Evolutionary conservation across 2,113 vertebrate species (phyloP).

Genomic region (Nesogale talazaci): DNA sequence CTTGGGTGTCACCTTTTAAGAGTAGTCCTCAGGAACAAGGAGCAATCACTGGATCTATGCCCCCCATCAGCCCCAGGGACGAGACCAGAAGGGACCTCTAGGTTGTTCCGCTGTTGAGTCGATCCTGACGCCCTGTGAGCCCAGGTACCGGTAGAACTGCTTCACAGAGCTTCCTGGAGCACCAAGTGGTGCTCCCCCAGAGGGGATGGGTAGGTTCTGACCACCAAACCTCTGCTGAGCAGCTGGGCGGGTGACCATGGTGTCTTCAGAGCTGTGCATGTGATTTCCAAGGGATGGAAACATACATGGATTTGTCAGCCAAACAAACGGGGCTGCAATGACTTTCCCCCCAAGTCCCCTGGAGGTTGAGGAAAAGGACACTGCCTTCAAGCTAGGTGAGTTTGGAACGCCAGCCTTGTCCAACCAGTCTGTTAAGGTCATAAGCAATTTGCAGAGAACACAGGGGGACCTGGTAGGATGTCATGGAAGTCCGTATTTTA

Average conservation of each 20-base stretch:
- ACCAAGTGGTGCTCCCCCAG: not conserved
- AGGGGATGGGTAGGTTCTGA: not conserved
- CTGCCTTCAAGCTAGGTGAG: not conserved
- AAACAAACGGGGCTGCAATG: not conserved
- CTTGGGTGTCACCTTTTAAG: not conserved
- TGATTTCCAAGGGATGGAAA: not conserved
- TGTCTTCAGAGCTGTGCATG: not conserved
- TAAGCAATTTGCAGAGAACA: slow-evolving; percentile 55
- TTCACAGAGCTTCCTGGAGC: not conserved
- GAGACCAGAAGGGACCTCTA: not conserved
- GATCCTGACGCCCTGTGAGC: not conserved
- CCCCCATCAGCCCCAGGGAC: not conserved
- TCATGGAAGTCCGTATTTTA: not conserved
- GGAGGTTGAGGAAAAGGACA: no score
- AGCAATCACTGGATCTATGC: not conserved
- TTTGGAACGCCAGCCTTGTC: not conserved
- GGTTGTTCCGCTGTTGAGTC: not conserved
- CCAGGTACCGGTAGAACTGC: not conserved
- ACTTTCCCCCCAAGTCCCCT: no score
- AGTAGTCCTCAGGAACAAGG: not conserved
- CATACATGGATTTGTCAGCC: not conserved
- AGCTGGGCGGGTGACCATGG: not conserved
- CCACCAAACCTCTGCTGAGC: not conserved
- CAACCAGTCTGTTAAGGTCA: slow-evolving; percentile 59
- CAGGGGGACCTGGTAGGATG: slow-evolving; percentile 23